Base-by-base conservation (phyloP, 2,888 invertebrate genomes). In the Gortyna flavago region DNA sequence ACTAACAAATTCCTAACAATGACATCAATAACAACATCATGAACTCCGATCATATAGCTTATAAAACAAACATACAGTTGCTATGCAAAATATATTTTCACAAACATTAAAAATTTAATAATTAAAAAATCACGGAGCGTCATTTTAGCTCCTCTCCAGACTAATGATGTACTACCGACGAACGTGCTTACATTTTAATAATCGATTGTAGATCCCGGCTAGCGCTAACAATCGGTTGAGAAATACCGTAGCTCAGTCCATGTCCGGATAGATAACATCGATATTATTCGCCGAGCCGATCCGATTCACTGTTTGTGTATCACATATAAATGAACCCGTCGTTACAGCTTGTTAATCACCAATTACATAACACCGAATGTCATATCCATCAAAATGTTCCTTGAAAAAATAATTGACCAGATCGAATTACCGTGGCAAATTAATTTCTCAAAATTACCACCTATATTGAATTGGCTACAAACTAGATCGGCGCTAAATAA, bases 151-250 rank as follows among this genome's bases (percentile, higher is more conserved):
- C 72, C 77, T 57, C 83, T 71, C 66, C 81, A 82, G 76, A 86
- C 92, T 93, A 94, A 94, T 93, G 92, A 94, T 91, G 91, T 92
- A 91, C 93, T 93, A 92, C 92, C 89, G 89, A 90, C 88, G 91
- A 91, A 90, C 91, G 90, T 92, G 93, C 91, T 94, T 94, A 95
- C 93, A 93, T 94, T 94, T 94, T 94, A 95, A 95, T 95, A 94
- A 95, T 94, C 93, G 92, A 93, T 93, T 93, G 93, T 93, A 92
- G 92, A 92, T 91, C 89, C 89, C 88, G 84, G 85, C 87, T 82
- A 87, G 87, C 80, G 85, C 87, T 89, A 92, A 93, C 93, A 93
- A 93, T 93, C 90, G 89, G 85, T 92, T 92, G 90, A 91, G 92
- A 92, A 93, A 93, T 91, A 91, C 91, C 88, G 83, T 87, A 84